Conservation (phyloP, 2,797 vertebrate species). For the Pelodytes ibericus region DNA sequence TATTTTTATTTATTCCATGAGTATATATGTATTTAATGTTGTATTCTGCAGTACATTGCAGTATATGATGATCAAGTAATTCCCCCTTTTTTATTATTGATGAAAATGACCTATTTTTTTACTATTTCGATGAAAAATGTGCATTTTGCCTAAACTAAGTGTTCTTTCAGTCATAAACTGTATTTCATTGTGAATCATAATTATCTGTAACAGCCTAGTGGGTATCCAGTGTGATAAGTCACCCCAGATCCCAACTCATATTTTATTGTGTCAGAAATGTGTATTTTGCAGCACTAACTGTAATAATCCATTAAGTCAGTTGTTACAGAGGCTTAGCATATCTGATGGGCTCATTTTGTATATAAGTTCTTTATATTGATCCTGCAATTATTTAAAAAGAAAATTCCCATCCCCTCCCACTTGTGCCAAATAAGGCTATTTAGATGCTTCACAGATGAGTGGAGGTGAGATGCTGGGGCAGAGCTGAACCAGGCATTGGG, state of each 20-base stretch:
- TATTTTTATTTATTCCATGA: conserved; percentile 6
- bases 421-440: conserved; percentile 77
- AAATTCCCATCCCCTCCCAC: conserved; percentile 69
- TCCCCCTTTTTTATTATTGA: neutral
- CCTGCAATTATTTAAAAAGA: conserved; percentile 75
- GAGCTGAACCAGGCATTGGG: conserved; percentile 67
- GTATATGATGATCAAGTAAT: neutral
- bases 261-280: conserved; percentile 15
- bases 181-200: conserved; percentile 4
- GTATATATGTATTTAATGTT: neutral
- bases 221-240: neutral
- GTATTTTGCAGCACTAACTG: neutral
- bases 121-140: conserved; percentile 19
- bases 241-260: conserved; percentile 1
- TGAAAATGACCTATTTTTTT: neutral
- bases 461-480: conserved; percentile 72
- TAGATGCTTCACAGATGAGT: conserved; percentile 79
- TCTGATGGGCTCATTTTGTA: conserved; percentile 52
- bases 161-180: neutral
- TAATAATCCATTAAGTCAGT: conserved; percentile 27
- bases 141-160: neutral
- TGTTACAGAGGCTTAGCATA: conserved; percentile 40
- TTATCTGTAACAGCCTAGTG: neutral
- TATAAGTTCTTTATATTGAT: conserved; percentile 62
- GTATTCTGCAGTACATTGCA: neutral